These are phyloP conservation scores for Nanorana parkeri DNA, from an alignment of 2,113 vertebrate genomes.

Conservation along the genomic window DNA sequence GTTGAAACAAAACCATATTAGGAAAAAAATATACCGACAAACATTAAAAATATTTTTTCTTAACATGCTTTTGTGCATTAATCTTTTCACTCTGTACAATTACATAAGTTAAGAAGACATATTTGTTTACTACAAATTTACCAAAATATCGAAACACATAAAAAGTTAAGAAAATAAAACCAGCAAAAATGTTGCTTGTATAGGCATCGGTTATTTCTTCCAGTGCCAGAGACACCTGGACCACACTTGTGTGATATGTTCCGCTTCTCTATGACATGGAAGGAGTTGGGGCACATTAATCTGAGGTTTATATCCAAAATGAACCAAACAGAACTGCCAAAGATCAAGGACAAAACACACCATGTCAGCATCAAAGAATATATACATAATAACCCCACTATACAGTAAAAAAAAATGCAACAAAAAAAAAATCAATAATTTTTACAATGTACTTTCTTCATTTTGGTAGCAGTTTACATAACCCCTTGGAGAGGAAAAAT, in stretches of 20 bases:
- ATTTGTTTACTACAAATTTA: constrained; percentile 91
- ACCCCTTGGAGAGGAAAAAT: not conserved
- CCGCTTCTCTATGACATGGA: constrained; percentile 18
- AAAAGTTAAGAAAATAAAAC: constrained; percentile 88
- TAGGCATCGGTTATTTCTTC: constrained; percentile 76
- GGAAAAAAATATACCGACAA: constrained; percentile 68
- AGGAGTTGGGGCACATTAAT: constrained; percentile 62
- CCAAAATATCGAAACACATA: constrained; percentile 94
- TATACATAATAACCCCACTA: constrained; percentile 33
- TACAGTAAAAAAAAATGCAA: constrained; percentile 31
- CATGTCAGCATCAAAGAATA: constrained; percentile 60
- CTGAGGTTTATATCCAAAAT: constrained; percentile 82
- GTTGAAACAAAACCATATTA: constrained; percentile 59
- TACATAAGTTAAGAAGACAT: constrained; percentile 85
- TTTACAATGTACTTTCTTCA: constrained; percentile 36
- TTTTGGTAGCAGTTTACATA: constrained; percentile 31
- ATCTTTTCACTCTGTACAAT: constrained; percentile 75
- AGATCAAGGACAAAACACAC: constrained; percentile 50
- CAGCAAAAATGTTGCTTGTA: constrained; percentile 83
- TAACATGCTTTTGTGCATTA: constrained; percentile 71
- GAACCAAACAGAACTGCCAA: not conserved
- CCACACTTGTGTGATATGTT: not conserved
- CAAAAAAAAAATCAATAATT: constrained; percentile 45
- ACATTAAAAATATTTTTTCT: constrained; percentile 74
- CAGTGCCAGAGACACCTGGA: constrained; percentile 39